Evolutionary conservation across 2,797 vertebrate species (phyloP), one percentile per base, ranked within the genome.

Genomic region (Philypnodon macrostomus): DNA sequence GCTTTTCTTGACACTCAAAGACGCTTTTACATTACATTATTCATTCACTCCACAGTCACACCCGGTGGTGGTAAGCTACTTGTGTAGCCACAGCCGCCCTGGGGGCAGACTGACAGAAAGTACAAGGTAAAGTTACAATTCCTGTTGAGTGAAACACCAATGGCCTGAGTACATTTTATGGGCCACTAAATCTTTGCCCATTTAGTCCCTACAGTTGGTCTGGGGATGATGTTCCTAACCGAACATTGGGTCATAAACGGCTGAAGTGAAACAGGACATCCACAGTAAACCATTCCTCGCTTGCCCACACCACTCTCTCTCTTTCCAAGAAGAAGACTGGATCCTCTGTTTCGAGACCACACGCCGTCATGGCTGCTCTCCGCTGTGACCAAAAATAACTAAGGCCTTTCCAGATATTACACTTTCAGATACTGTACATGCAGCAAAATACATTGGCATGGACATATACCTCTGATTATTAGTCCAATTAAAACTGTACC

Each of bases 331-430:
- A 63, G 73, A 86, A 84, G 84, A 87, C 75, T 85, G 77, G 77
- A 69, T 45, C 54, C 79, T 86, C 83, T 88, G 86, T 88, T 85
- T 64, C 17, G 47, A 79, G 87, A 86, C 85, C 84, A 88, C 85
- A 88, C 84, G 77, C 84, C 81, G 79, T 87, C 80, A 83, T 48
- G 68, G 77, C 81, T 80, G 53, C 85, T 85, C 79, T 84, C 73
- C 80, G 81, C 73, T 24, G 33, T 77, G 75, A 84, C 74, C 77
- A 81, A 87, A 86, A 84, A 84, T 84, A 85, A 88, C 81, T 47
- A 62, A 80, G 54, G 15, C 50, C 62, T 46, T 62, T 73, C 79
- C 79, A 81, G 63, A 55, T 80, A 75, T 65, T 75, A 53, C 68
- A 67, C 70, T 58, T n/a, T n/a, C 56, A 63, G 53, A 77, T 45